Evolutionary conservation across 2,797 vertebrate genomes (phyloP).

Genomic region (Arrhamphus sclerolepis): DNA sequence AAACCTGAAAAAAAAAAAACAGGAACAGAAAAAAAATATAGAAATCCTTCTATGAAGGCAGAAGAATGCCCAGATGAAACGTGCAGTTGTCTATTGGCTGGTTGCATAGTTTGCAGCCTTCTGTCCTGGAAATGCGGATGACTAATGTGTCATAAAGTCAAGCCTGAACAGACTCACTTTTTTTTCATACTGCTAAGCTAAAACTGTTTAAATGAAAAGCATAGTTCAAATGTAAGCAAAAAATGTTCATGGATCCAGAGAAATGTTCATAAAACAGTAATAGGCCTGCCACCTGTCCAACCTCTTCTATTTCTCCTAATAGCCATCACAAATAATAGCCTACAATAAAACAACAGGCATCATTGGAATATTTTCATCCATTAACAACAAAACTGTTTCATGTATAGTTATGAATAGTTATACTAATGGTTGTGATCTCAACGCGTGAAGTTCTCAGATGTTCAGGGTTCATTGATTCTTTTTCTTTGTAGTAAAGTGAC

Average conservation of each 20-base stretch:
- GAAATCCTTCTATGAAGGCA: constrained; percentile 4
- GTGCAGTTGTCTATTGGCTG: constrained; percentile 14
- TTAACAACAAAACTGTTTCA: too few species aligned
- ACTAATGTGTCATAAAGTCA: constrained; percentile 47
- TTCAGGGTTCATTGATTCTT: constrained; percentile 1
- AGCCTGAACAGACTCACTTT: constrained; percentile 22
- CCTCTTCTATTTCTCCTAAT: neutral
- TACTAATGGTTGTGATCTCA: neutral
- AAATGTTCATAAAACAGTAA: neutral
- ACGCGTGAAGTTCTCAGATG: neutral
- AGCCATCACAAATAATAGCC: too few species aligned
- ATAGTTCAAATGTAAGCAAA: too few species aligned
- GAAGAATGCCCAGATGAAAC: constrained; percentile 27
- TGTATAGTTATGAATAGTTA: neutral
- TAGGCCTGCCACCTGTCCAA: constrained; percentile 5
- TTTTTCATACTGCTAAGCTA: neutral
- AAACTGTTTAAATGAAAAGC: constrained; percentile 5
- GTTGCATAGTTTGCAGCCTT: constrained; percentile 19
- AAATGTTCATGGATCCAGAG: too few species aligned
- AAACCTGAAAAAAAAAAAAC: neutral
- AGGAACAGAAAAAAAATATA: neutral
- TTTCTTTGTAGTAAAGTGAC: too few species aligned
- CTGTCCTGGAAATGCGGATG: constrained; percentile 34
- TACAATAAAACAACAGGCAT: too few species aligned
- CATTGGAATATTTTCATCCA: too few species aligned